A percentile compares a stretch with the other conserved stretches of the same genome.
Evolutionary conservation across 1,140 invertebrate genomes (phyloP).

Genomic region (Aphaenogaster ashmeadi): DNA sequence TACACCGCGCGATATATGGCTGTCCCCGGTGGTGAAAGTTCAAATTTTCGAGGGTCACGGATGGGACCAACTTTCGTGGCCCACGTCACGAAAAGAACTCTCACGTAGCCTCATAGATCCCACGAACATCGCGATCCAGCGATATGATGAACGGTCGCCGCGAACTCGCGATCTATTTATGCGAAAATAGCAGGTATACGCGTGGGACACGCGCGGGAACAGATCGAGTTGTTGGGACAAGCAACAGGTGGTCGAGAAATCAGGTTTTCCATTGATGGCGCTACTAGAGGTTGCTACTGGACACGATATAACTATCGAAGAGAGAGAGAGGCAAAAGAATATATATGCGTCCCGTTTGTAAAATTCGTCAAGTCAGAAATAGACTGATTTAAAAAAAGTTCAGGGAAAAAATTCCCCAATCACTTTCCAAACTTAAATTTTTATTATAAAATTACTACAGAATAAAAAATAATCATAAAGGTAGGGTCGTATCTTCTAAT

Average conservation of each 20-base stretch:
- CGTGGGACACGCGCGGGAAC: conserved; percentile 38
- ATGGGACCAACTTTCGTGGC: conserved; percentile 3
- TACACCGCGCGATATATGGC: conserved; percentile 36
- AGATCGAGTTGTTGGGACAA: conserved; percentile 31
- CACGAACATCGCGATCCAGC: background rate
- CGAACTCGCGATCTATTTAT: conserved; percentile 37
- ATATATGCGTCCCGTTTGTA: background rate
- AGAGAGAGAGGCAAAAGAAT: conserved; percentile 14
- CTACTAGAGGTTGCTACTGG: conserved; percentile 26
- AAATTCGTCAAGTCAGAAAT: background rate
- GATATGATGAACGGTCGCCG: conserved; percentile 2
- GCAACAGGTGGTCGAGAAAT: conserved; percentile 71
- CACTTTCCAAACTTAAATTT: background rate
- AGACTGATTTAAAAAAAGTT: background rate
- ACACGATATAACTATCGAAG: conserved; percentile 16
- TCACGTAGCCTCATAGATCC: conserved; percentile 15
- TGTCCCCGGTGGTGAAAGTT: conserved; percentile 73
- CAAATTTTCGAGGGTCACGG: conserved; percentile 73
- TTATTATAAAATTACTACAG: background rate
- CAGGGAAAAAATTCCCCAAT: background rate
- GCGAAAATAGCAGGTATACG: conserved; percentile 38
- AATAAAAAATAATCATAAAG: background rate
- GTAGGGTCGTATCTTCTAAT: background rate
- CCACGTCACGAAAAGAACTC: conserved; percentile 48
- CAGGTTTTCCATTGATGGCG: conserved; percentile 61